phyloP scores from a whole-genome alignment of 2,888 invertebrate species.

The Antheraea assamensis region DNA sequence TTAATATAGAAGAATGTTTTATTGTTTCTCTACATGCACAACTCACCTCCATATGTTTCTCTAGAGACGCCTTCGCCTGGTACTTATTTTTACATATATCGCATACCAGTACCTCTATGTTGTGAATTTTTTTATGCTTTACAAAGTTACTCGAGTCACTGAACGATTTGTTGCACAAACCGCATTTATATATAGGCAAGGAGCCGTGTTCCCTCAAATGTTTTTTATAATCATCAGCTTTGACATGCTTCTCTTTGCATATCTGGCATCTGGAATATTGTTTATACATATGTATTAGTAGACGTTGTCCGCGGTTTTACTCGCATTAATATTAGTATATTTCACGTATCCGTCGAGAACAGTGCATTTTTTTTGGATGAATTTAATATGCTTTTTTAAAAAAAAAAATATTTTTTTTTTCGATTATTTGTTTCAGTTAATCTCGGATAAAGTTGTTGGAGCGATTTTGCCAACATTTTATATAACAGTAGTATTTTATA shows the following conservation, averaged over 20 bases:
- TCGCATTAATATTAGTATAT: too few relatives aligned
- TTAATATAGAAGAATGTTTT: too few relatives aligned
- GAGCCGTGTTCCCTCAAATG: slow-evolving; percentile 63
- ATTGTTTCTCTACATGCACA: neutral
- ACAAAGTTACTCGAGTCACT: slow-evolving; percentile 69
- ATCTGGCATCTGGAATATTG: slow-evolving; percentile 43
- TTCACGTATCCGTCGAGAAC: too few relatives aligned
- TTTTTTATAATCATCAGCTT: slow-evolving; percentile 45
- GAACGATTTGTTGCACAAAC: slow-evolving; percentile 57
- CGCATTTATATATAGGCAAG: slow-evolving; percentile 58
- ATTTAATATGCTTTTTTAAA: too few relatives aligned
- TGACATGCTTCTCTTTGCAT: slow-evolving; percentile 33
- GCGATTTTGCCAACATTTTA: too few relatives aligned
- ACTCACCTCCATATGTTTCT: slow-evolving; percentile 55
- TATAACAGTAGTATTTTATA: too few relatives aligned
- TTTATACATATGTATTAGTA: neutral
- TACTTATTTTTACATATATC: slow-evolving; percentile 62
- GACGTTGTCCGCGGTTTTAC: too few relatives aligned
- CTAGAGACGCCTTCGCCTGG: slow-evolving; percentile 40
- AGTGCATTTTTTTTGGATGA: too few relatives aligned
- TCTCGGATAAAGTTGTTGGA: too few relatives aligned
- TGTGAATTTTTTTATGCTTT: slow-evolving; percentile 71
- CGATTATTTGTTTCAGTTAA: too few relatives aligned
- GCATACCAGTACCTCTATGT: slow-evolving; percentile 45
- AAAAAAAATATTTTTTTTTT: too few relatives aligned